phyloP scores from a whole-genome alignment of 2,113 vertebrate genomes.

The Castor canadensis region DNA sequence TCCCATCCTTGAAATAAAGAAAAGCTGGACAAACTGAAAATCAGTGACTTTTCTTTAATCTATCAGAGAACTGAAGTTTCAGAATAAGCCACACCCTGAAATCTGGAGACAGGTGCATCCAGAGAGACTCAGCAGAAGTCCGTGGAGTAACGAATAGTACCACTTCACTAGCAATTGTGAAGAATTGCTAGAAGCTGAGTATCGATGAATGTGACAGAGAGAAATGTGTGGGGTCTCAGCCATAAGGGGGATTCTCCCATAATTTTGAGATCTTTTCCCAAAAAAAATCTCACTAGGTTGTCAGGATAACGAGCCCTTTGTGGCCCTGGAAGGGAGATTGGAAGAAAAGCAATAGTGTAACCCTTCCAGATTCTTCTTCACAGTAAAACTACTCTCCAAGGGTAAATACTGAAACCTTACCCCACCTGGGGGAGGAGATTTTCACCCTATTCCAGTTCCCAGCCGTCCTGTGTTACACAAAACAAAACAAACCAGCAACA shows the following conservation, averaged over 20 bases:
- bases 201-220: not conserved
- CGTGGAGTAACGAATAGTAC: too few species aligned
- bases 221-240: not conserved
- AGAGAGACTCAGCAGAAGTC: too few species aligned
- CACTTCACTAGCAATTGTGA: not conserved
- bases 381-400: not conserved
- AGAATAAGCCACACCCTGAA: not conserved
- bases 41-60: not conserved
- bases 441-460: not conserved
- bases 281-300: not conserved
- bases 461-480: not conserved
- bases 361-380: not conserved
- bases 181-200: not conserved
- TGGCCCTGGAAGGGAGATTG: not conserved
- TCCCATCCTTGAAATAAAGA: not conserved
- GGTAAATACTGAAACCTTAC: not conserved
- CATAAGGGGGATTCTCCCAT: too few species aligned
- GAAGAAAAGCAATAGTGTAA: not conserved
- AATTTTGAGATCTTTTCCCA: not conserved
- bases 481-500: not conserved
- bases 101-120: not conserved
- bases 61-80: not conserved
- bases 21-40: conserved; percentile 6
- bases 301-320: not conserved
- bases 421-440: not conserved